Evolutionary conservation across 1,140 invertebrate species (phyloP), one percentile per base, ranked within the genome.

Genomic region (Leptonema lineaticorne): DNA sequence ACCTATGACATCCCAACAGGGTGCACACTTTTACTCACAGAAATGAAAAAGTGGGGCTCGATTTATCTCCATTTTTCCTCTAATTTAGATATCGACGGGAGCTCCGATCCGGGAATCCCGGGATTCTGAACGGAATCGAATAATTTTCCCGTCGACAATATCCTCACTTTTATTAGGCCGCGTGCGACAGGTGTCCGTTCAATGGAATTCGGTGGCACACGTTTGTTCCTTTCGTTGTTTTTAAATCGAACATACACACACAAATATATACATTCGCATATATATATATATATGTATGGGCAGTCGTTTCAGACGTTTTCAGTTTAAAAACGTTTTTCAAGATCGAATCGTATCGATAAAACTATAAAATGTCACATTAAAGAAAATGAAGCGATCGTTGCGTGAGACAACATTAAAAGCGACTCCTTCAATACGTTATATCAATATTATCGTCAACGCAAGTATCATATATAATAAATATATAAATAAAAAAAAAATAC

Each of bases 61-160:
- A 53, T 9, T 53, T 53, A 53, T 53, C 67, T 41, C 58, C 59
- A 60, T 68, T 63, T 67, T 72, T 72, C 67, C 66, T 67, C 67
- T 69, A 72, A 69, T 69, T 72, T 72, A 72, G 70, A 72, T 72
- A 72, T 72, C 66, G 57, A 33, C 24, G 33, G 67, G 70, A 72
- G n/a, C n/a, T n/a, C n/a, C n/a, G n/a, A 72, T 72, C 65, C 64
- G 50, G 11, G 63, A n/a, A n/a, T n/a, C n/a, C 27, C 50, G 70
- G 70, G 69, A 71, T 71, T 65, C 63, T 56, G 67, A 66, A 72
- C 69, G 24, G 67, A 24, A 24, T 27, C 48, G 58, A 62, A 63
- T 66, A 69, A 57, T 69, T 60, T 53, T 24, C 64, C 45, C 48
- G 64, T 24, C 69, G n/a, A n/a, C 57, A 58, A 63, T 58, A 71